These are phyloP conservation scores for Drosophila rubida DNA, from an alignment of 2,888 invertebrate genomes.

Conservation along the genomic window DNA sequence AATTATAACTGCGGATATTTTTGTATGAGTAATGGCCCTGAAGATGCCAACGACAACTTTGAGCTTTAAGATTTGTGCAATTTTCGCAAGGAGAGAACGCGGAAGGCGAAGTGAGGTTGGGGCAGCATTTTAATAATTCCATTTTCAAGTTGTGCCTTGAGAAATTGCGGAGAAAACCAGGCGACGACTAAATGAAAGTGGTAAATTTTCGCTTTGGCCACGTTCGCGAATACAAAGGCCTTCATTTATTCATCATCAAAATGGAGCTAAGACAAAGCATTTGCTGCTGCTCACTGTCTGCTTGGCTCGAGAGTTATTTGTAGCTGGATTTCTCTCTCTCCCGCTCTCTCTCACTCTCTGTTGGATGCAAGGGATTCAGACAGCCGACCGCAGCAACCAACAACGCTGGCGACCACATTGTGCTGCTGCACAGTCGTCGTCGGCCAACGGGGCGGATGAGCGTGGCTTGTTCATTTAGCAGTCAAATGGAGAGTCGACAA, in stretches of 20 bases:
- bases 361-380: slow-evolving; percentile 40
- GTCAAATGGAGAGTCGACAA: slow-evolving; percentile 67
- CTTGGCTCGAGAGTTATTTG: slow-evolving; percentile 59
- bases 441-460: slow-evolving; percentile 43
- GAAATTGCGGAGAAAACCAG: slow-evolving; percentile 17
- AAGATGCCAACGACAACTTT: slow-evolving; percentile 30
- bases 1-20: slow-evolving; percentile 21
- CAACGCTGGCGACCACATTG: slow-evolving; percentile 55
- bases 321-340: too few species aligned
- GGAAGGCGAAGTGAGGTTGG: not conserved
- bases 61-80: slow-evolving; percentile 41
- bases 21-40: slow-evolving; percentile 10
- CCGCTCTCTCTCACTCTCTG: too few species aligned
- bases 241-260: slow-evolving; percentile 79
- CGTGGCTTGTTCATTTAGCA: slow-evolving; percentile 76
- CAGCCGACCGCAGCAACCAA: slow-evolving; percentile 58
- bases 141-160: slow-evolving; percentile 33
- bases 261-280: slow-evolving; percentile 66
- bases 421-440: slow-evolving; percentile 29
- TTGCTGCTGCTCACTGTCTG: not conserved
- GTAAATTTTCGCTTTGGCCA: slow-evolving; percentile 57
- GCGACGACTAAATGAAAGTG: slow-evolving; percentile 69
- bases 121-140: slow-evolving; percentile 66
- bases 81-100: not conserved
- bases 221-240: slow-evolving; percentile 60